phyloP scores from a whole-genome alignment of 2,113 vertebrate species.

The Psilopsiagon aurifrons region DNA sequence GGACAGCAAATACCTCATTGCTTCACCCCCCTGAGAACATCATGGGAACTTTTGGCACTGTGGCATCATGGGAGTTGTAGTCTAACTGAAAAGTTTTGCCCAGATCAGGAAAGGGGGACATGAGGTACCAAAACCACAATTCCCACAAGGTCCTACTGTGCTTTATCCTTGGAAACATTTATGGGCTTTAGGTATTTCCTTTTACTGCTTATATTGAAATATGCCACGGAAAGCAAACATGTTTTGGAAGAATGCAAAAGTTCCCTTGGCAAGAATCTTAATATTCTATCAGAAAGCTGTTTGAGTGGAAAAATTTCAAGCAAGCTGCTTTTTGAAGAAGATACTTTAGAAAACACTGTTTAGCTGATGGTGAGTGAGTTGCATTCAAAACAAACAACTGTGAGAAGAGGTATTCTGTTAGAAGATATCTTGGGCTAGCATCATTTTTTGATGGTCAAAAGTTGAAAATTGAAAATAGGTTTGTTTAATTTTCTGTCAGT shows the following conservation, averaged over 20 bases:
- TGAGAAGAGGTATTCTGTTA: neutral
- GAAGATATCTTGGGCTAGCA: accelerated
- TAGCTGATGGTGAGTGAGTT: neutral
- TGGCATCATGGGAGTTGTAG: conserved; percentile 1
- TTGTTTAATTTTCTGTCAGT: neutral
- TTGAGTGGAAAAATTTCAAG: neutral
- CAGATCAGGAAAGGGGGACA: neutral
- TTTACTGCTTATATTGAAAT: neutral
- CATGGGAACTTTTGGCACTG: neutral
- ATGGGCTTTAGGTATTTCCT: neutral
- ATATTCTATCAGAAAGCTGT: neutral
- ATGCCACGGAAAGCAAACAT: neutral
- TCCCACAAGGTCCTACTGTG: neutral
- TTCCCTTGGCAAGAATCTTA: neutral
- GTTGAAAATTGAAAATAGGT: neutral
- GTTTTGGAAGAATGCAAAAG: neutral
- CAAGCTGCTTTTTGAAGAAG: neutral
- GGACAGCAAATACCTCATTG: neutral
- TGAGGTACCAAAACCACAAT: neutral
- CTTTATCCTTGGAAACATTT: neutral
- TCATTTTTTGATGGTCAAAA: neutral
- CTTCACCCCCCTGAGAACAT: neutral
- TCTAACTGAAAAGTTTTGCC: neutral
- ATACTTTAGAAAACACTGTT: neutral
- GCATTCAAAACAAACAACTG: neutral